These are phyloP conservation scores for Choreutis nemorana DNA, from an alignment of 2,888 invertebrate genomes.

Conservation along the genomic window DNA sequence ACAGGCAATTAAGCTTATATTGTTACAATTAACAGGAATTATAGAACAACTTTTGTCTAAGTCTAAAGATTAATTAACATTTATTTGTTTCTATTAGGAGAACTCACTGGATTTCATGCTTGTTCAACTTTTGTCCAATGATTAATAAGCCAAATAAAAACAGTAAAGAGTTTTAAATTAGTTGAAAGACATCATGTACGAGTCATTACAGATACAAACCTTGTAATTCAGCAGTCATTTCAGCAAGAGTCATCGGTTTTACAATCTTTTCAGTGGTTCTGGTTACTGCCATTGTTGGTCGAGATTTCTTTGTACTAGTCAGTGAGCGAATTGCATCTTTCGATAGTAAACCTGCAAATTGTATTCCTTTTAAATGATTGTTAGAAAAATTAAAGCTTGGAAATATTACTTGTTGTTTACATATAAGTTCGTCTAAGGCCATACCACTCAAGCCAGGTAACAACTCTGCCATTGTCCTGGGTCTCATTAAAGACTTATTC, in stretches of 20 bases:
- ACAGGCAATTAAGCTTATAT: too few relatives aligned
- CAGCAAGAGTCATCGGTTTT: slow-evolving; percentile 39
- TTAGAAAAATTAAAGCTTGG: slow-evolving; percentile 2
- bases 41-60: too few relatives aligned
- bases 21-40: too few relatives aligned
- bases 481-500: slow-evolving; percentile 18
- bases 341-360: slow-evolving; percentile 30
- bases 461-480: slow-evolving; percentile 40
- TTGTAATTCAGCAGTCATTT: slow-evolving; percentile 31
- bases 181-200: too few relatives aligned
- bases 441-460: slow-evolving; percentile 35
- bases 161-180: too few relatives aligned
- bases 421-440: slow-evolving; percentile 7
- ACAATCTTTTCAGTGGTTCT: slow-evolving; percentile 27
- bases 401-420: slow-evolving; percentile 1
- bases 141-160: too few relatives aligned
- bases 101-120: too few relatives aligned
- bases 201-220: too few relatives aligned
- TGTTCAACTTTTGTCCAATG: too few relatives aligned
- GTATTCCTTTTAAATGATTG: not conserved
- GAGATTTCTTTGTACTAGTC: slow-evolving; percentile 31
- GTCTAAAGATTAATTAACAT: too few relatives aligned
- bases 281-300: slow-evolving; percentile 20
- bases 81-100: too few relatives aligned
- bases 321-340: slow-evolving; percentile 26